Evolutionary conservation across 2,888 invertebrate genomes (phyloP).

Genomic region (Nomada flava): DNA sequence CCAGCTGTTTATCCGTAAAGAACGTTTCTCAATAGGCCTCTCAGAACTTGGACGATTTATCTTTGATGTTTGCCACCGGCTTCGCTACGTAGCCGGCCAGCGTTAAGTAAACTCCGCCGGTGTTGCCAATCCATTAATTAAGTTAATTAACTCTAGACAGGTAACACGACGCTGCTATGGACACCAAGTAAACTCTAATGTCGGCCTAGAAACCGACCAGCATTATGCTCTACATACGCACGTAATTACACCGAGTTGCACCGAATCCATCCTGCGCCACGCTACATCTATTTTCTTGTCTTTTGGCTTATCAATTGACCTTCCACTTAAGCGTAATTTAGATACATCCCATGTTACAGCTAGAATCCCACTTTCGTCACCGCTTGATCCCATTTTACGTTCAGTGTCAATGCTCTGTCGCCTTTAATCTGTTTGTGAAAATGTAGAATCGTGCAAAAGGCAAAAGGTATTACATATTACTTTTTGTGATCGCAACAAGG

Average conservation of each 20-base stretch:
- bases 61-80: constrained; percentile 74
- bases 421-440: too few relatives aligned
- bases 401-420: too few relatives aligned
- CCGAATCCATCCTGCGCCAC: constrained; percentile 8
- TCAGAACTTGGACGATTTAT: constrained; percentile 79
- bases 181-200: constrained; percentile 75
- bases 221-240: constrained; percentile 59
- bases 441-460: too few relatives aligned
- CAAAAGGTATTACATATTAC: too few relatives aligned
- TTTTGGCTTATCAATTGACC: constrained; percentile 30
- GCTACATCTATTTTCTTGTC: constrained; percentile 35
- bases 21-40: constrained; percentile 69
- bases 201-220: constrained; percentile 61
- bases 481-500: too few relatives aligned
- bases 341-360: background rate
- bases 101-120: constrained; percentile 74
- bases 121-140: constrained; percentile 80
- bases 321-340: constrained; percentile 5
- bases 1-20: constrained; percentile 49
- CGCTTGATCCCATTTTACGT: background rate
- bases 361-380: background rate
- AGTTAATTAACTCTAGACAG: constrained; percentile 79
- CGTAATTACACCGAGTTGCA: constrained; percentile 57
- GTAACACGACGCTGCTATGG: constrained; percentile 75
- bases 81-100: constrained; percentile 47